Evolutionary conservation across 35 echinoderm and acorn worm genomes (phyloP), one percentile per base, ranked within the genome.

Genomic region (Holothuria glaberrima): DNA sequence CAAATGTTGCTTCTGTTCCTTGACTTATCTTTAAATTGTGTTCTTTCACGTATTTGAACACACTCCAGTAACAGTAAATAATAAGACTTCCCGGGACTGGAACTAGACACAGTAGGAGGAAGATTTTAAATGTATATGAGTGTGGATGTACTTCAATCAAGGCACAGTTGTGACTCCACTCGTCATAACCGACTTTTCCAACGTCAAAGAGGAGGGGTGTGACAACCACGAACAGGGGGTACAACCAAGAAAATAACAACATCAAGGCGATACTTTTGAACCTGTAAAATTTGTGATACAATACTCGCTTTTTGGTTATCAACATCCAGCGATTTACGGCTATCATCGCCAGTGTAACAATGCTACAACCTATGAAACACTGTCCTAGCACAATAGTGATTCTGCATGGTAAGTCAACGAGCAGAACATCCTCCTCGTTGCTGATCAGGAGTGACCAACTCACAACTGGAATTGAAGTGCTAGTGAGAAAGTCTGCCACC

Each of bases 321-420:
- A 92, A 9, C 14, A 89, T 57, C 71, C 89, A 67, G 9, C 91
- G 90, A 30, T 90, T 92, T 30, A 90, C 20, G 67, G 91, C 90
- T 18, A 95, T 92, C 27, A 87, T 52, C 29, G 94, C 57, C 62
- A 95, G 29, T 5, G 91, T 92, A 28, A 86, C 67, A 13, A 95
- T 65, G 30, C 94, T 90, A 56, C 91, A 78, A 0, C 91, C 90
- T 27, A 95, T 48, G 38, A 91, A 90, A 83, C 79, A 54, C 41
- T 83, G 79, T 18, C 41, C 56, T 12, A 83, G 27, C 17, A 83
- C 45, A 12, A 83, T 25, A 4, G 46, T 44, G 6, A 85, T 0
- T 0, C 58, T 86, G 71, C 87, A 92, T 3, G 77, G 77, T 5
- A 24, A 20, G 5, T 48, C 18, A 12, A 81, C 77, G 35, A 21